Evolutionary conservation across 2,888 invertebrate genomes (phyloP).

Genomic region (Isotomurus palustris): DNA sequence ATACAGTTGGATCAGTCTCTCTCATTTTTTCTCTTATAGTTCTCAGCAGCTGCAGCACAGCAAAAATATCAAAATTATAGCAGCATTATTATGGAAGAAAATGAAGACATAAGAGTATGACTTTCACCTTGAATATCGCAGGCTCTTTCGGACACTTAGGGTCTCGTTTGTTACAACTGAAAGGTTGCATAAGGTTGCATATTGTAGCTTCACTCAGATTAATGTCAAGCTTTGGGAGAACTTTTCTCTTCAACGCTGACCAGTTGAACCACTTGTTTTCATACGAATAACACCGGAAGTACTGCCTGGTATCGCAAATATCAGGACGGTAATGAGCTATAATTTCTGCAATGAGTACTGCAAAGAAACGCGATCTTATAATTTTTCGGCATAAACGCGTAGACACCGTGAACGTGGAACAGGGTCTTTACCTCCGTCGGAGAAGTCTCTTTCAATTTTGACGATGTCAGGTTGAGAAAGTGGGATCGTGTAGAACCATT

Average conservation of each 20-base stretch:
- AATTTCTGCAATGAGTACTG: conserved; percentile 21
- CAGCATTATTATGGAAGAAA: no score
- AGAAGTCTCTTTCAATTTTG: conserved; percentile 23
- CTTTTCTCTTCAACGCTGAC: conserved; percentile 20
- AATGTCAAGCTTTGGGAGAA: conserved; percentile 27
- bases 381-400: neutral
- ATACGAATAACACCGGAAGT: conserved; percentile 11
- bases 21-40: no score
- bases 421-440: conserved; percentile 22
- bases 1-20: no score
- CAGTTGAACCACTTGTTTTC: conserved; percentile 22
- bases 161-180: conserved; percentile 18
- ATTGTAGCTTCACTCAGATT: conserved; percentile 12
- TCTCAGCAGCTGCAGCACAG: no score
- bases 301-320: conserved; percentile 13
- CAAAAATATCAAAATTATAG: no score
- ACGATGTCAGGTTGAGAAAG: conserved; percentile 11
- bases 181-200: conserved; percentile 18
- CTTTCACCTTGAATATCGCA: conserved; percentile 21
- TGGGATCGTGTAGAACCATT: conserved; percentile 21
- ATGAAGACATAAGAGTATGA: neutral
- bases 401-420: neutral
- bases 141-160: conserved; percentile 14
- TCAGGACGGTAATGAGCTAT: conserved; percentile 22
- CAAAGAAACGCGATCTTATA: neutral